Percentiles rank a stretch among this genome's conserved stretches.
phyloP scores from a whole-genome alignment of 2,797 vertebrate species.

The Xerus rutilus region DNA sequence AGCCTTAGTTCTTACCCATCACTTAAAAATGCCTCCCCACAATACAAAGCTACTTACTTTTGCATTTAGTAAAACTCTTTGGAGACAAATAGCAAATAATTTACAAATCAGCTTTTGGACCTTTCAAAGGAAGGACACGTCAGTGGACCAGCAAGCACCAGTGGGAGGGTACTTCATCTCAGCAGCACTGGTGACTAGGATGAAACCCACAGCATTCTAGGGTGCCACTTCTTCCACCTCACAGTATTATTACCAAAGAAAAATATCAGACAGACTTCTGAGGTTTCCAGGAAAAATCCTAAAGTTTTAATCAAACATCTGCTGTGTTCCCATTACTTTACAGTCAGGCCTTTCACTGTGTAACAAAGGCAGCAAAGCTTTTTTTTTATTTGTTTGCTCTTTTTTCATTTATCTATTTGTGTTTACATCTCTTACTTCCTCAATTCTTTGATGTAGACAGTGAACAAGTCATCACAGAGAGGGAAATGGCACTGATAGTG shows the following conservation, averaged over 20 bases:
- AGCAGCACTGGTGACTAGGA: background rate
- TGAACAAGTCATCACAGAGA: constrained; percentile 45
- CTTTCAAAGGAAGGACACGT: background rate
- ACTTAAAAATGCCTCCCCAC: constrained; percentile 22
- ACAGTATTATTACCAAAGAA: background rate
- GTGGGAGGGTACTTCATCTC: background rate
- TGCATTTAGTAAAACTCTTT: constrained; percentile 28
- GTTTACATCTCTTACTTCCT: constrained; percentile 56
- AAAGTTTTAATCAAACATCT: constrained; percentile 58
- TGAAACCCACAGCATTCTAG: background rate
- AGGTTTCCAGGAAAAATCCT: constrained; percentile 52
- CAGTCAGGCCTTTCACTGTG: background rate
- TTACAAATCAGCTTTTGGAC: background rate
- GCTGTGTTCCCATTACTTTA: constrained; percentile 12
- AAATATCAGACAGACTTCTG: background rate
- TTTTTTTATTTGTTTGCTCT: constrained; percentile 3
- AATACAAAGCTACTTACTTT: constrained; percentile 32
- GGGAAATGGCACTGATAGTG: constrained; percentile 12
- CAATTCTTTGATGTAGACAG: constrained; percentile 38
- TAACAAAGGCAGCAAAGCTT: constrained; percentile 40
- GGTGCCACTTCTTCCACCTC: background rate
- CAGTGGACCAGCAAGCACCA: background rate
- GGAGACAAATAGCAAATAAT: constrained; percentile 55
- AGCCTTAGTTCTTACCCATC: background rate
- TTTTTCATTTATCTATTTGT: constrained; percentile 36